Percentiles rank a stretch among this genome's conserved stretches.
Evolutionary conservation across 2,113 vertebrate genomes (phyloP).

Genomic region (Henicopernis longicauda): DNA sequence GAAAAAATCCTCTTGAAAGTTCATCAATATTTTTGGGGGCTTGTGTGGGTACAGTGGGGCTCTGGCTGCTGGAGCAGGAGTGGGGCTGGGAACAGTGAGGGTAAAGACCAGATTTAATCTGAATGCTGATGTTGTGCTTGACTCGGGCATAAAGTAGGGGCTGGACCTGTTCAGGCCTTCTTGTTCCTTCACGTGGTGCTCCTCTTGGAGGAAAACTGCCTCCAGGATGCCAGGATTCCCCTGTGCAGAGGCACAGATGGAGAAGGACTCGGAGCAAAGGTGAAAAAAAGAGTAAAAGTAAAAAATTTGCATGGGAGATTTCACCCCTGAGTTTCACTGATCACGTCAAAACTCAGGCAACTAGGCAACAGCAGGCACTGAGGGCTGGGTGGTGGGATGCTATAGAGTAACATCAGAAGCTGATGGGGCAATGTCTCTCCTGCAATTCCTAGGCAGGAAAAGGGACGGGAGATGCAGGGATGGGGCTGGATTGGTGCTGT

Average conservation of each 20-base stretch:
- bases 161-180: not conserved
- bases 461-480: not conserved
- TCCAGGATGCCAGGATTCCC: not conserved
- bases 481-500: accelerated
- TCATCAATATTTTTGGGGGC: not conserved
- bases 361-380: not conserved
- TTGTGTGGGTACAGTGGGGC: not conserved
- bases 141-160: not conserved
- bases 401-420: not conserved
- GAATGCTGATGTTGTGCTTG: not conserved
- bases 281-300: not conserved
- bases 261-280: not conserved
- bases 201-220: not conserved
- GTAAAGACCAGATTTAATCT: not conserved
- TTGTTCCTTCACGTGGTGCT: not conserved
- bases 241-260: too few species aligned
- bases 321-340: not conserved
- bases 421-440: not conserved
- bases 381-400: not conserved
- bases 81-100: not conserved
- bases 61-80: not conserved
- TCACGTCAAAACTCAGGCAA: not conserved
- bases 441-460: not conserved
- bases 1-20: not conserved
- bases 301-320: not conserved